Conservation (phyloP, 2,113 vertebrate species). For the Cyprinodon brontotheroides region DNA sequence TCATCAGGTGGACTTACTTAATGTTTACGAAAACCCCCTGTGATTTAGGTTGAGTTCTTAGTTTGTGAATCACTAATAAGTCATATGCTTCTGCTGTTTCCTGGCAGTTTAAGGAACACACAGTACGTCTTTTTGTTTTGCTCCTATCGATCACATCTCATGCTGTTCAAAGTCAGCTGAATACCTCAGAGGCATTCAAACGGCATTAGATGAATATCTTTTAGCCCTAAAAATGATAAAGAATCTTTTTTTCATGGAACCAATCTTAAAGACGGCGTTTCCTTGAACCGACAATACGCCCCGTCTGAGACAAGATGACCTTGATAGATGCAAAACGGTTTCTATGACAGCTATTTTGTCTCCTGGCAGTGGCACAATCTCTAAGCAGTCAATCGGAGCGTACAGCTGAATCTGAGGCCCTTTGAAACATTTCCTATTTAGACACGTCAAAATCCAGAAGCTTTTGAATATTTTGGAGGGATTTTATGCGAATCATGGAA, state of each 20-base stretch:
- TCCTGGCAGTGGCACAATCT: background rate
- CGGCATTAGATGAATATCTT: background rate
- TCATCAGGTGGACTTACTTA: background rate
- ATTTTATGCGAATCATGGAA: too few relatives aligned
- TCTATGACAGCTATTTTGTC: background rate
- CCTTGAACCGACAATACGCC: background rate
- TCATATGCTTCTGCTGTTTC: background rate
- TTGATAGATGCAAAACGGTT: background rate
- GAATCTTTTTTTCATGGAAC: background rate
- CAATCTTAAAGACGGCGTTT: background rate
- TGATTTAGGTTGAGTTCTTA: background rate
- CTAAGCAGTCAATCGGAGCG: background rate
- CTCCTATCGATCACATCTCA: slow-evolving; percentile 17
- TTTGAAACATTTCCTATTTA: too few relatives aligned
- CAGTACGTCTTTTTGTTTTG: background rate
- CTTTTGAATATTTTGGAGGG: too few relatives aligned
- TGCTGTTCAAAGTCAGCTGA: slow-evolving; percentile 11
- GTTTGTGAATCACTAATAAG: slow-evolving; percentile 10
- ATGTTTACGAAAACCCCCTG: background rate
- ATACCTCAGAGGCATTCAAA: slow-evolving; percentile 7
- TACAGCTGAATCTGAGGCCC: too few relatives aligned
- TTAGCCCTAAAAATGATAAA: background rate
- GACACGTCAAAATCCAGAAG: too few relatives aligned
- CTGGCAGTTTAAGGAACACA: background rate
- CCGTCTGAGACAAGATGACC: background rate